Conservation (phyloP, 2,113 vertebrate genomes). For the Sander lucioperca region DNA sequence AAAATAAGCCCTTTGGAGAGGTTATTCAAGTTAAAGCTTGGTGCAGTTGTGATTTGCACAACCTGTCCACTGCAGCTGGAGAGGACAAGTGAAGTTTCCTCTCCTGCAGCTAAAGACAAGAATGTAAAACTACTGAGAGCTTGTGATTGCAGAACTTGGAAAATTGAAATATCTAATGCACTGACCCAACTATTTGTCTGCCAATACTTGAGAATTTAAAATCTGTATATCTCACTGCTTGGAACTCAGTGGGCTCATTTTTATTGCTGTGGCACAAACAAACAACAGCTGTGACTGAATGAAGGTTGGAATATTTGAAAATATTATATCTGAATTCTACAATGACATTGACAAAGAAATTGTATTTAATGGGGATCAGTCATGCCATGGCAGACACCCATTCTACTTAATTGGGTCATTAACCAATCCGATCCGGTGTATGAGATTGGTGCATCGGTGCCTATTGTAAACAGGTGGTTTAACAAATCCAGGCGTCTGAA, state of each 20-base stretch:
- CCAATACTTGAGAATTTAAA: background rate
- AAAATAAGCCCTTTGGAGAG: slow-evolving; percentile 14
- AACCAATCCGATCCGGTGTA: background rate
- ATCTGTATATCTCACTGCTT: background rate
- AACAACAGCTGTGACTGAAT: background rate
- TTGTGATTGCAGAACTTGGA: background rate
- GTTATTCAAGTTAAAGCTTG: slow-evolving; percentile 8
- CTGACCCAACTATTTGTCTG: background rate
- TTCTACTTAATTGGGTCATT: background rate
- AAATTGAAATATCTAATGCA: background rate
- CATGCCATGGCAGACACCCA: background rate
- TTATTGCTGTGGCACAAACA: background rate
- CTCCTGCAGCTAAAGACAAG: background rate
- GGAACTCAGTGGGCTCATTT: background rate
- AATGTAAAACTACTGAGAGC: background rate
- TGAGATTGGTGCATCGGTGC: background rate
- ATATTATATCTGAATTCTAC: background rate
- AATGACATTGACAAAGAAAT: background rate
- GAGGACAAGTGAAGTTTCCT: background rate
- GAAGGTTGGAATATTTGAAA: background rate
- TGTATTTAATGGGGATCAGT: background rate
- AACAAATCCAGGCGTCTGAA: background rate
- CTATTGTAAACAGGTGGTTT: background rate
- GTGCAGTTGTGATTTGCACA: slow-evolving; percentile 10
- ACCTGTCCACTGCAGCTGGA: slow-evolving; percentile 2